These are phyloP conservation scores for Patiria miniata DNA, from an alignment of 35 echinoderm and acorn worm species.

Conservation along the genomic window DNA sequence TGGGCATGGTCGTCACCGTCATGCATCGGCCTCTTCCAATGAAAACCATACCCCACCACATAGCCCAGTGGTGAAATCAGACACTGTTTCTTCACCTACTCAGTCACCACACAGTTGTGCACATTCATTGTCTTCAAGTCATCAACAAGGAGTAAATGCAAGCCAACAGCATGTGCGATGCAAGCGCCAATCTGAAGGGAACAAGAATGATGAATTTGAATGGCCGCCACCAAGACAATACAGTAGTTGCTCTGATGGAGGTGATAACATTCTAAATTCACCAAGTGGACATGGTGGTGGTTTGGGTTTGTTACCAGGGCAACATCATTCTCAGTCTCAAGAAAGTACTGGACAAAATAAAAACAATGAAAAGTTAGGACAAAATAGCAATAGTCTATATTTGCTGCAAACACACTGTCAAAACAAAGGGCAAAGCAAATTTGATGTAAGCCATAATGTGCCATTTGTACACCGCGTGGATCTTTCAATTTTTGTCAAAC, in stretches of 20 bases:
- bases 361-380: neutral
- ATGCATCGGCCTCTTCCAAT: constrained; percentile 81
- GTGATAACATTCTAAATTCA: neutral
- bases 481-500: constrained; percentile 87
- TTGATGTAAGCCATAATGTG: neutral
- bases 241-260: neutral
- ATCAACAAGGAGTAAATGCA: constrained; percentile 1
- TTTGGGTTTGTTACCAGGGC: neutral
- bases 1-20: constrained; percentile 40
- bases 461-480: constrained; percentile 91
- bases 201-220: neutral
- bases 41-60: constrained; percentile 90
- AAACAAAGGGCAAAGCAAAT: too few species aligned
- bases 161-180: neutral
- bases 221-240: constrained; percentile 5
- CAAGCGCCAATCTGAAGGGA: neutral
- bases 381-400: too few species aligned
- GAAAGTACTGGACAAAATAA: neutral
- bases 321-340: neutral
- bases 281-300: neutral
- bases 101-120: constrained; percentile 22
- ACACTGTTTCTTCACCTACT: neutral
- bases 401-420: too few species aligned
- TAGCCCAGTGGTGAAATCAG: constrained; percentile 46
- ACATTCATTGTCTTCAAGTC: neutral